A percentile compares a stretch with the other conserved stretches of the same genome.
These are phyloP conservation scores for Hemicordylus capensis DNA, from an alignment of 2,113 vertebrate species.

Conservation along the genomic window DNA sequence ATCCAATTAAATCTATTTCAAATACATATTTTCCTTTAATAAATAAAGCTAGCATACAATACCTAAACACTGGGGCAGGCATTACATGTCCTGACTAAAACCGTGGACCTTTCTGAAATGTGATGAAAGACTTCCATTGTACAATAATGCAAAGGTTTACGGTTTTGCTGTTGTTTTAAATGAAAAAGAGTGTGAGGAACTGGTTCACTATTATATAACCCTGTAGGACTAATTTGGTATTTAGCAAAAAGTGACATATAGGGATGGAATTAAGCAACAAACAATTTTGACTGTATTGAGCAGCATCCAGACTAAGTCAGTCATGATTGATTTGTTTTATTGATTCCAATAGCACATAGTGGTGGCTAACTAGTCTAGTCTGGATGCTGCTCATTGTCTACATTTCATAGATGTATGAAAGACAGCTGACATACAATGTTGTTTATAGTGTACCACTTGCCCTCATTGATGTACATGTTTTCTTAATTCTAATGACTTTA, in stretches of 20 bases:
- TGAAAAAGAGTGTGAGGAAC: constrained; percentile 20
- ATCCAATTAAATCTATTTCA: constrained; percentile 58
- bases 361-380: too few species aligned
- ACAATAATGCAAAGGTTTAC: too few species aligned
- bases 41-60: constrained; percentile 53
- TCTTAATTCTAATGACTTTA: too few species aligned
- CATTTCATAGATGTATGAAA: background rate
- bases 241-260: background rate
- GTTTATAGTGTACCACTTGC: too few species aligned
- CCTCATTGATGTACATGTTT: too few species aligned
- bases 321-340: too few species aligned
- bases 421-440: background rate
- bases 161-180: constrained; percentile 49
- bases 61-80: constrained; percentile 46
- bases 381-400: too few species aligned
- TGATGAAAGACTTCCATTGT: constrained; percentile 4
- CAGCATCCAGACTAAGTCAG: too few species aligned
- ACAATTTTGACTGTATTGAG: too few species aligned
- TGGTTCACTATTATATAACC: background rate
- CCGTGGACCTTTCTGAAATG: constrained; percentile 36
- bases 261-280: background rate
- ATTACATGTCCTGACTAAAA: constrained; percentile 45
- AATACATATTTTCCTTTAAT: constrained; percentile 48
- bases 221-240: too few species aligned
- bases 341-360: too few species aligned